Percentiles rank a stretch among this genome's conserved stretches.
Conservation (phyloP, 1,140 invertebrate genomes). For the Aphelinus certus region DNA sequence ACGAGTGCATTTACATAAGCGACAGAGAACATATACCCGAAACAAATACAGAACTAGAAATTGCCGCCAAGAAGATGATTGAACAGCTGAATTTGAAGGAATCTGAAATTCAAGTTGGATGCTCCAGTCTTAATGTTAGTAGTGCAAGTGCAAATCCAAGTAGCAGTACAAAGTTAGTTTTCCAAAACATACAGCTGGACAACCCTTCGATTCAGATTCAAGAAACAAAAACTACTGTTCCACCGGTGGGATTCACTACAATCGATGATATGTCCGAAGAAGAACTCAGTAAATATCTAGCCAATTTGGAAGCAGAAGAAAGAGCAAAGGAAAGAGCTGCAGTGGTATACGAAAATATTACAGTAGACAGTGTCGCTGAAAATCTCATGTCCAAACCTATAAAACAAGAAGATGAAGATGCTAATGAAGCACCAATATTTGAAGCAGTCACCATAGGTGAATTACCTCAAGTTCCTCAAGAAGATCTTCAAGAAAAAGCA, state of each 20-base stretch:
- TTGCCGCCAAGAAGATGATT: slow-evolving; percentile 49
- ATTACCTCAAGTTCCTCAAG: slow-evolving; percentile 51
- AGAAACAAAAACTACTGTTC: slow-evolving; percentile 35
- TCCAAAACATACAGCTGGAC: slow-evolving; percentile 50
- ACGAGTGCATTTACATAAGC: slow-evolving; percentile 52
- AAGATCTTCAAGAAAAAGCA: slow-evolving; percentile 54
- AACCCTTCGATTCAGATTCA: slow-evolving; percentile 34
- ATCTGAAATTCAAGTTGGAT: slow-evolving; percentile 12
- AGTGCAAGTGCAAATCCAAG: slow-evolving; percentile 35
- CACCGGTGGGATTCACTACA: slow-evolving; percentile 55
- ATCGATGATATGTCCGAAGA: slow-evolving; percentile 67
- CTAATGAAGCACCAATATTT: slow-evolving; percentile 58
- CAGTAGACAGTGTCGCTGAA: slow-evolving; percentile 36
- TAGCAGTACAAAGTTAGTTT: slow-evolving; percentile 48
- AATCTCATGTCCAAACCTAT: slow-evolving; percentile 11
- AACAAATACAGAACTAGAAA: slow-evolving; percentile 52
- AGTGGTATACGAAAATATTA: slow-evolving; percentile 49
- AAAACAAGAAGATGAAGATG: slow-evolving; percentile 53
- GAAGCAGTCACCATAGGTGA: slow-evolving; percentile 56
- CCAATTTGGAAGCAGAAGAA: slow-evolving; percentile 67
- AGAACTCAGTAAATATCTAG: slow-evolving; percentile 69
- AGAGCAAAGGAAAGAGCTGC: slow-evolving; percentile 47
- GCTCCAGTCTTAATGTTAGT: background rate
- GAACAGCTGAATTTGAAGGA: slow-evolving; percentile 44
- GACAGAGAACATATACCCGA: slow-evolving; percentile 48